phyloP scores from a whole-genome alignment of 2,888 invertebrate genomes.

The Sipha maydis region DNA sequence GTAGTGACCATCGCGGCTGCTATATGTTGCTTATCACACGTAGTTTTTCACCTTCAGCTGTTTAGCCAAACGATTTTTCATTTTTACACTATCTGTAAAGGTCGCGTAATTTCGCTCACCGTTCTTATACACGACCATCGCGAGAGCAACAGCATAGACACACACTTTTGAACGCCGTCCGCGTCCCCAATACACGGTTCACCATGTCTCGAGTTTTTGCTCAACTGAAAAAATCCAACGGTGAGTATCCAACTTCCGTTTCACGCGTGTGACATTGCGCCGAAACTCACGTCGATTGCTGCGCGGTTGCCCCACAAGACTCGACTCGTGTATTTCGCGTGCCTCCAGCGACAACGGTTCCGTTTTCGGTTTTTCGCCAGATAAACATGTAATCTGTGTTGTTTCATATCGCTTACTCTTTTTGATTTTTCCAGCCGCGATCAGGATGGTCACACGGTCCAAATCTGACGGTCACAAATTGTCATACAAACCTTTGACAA shows the following conservation, averaged over 20 bases:
- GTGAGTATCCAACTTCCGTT: conserved; percentile 8
- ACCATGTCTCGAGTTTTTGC: conserved; percentile 44
- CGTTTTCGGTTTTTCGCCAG: too few species aligned
- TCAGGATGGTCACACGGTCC: conserved; percentile 14
- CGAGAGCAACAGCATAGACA: not conserved
- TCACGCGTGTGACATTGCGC: not conserved
- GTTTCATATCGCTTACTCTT: not conserved
- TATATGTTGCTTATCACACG: not conserved
- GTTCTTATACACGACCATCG: not conserved
- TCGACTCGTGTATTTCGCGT: too few species aligned
- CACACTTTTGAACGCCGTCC: not conserved
- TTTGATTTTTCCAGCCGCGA: not conserved
- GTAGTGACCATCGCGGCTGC: not conserved
- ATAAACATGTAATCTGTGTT: not conserved
- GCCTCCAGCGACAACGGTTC: too few species aligned
- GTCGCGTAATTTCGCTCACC: not conserved
- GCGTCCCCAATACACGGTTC: not conserved
- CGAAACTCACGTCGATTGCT: not conserved
- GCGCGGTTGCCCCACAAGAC: not conserved
- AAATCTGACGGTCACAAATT: conserved; percentile 19
- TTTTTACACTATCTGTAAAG: not conserved
- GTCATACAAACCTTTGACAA: conserved; percentile 67
- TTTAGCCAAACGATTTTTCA: not conserved
- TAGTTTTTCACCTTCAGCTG: not conserved
- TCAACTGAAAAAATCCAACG: conserved; percentile 40